Percentiles rank a stretch among this genome's conserved stretches.
Evolutionary conservation across 2,797 vertebrate species (phyloP).

Genomic region (Mus caroli): DNA sequence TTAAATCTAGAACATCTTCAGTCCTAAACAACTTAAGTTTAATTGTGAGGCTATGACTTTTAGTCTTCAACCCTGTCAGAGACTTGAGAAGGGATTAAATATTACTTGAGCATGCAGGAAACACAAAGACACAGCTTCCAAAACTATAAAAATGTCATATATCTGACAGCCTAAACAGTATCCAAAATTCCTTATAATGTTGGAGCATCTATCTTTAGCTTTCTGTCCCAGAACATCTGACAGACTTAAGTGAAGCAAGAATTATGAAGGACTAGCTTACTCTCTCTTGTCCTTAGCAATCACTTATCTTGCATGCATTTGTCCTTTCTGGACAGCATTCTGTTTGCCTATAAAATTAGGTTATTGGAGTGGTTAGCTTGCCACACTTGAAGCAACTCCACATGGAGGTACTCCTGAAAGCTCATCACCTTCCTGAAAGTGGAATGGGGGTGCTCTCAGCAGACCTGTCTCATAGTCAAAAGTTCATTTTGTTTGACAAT

Average conservation of each 20-base stretch:
- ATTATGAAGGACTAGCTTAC: background rate
- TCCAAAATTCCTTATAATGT: background rate
- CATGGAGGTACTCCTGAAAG: too few relatives aligned
- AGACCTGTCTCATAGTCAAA: background rate
- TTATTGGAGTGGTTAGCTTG: background rate
- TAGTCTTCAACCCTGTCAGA: background rate
- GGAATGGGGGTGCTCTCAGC: background rate
- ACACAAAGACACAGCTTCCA: background rate
- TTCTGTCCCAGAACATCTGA: background rate
- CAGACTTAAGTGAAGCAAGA: background rate
- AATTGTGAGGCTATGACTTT: background rate
- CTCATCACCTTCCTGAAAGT: background rate
- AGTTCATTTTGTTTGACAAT: conserved; percentile 27
- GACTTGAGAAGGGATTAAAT: background rate
- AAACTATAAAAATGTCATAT: background rate
- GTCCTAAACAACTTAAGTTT: background rate
- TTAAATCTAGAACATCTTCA: background rate
- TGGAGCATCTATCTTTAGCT: background rate
- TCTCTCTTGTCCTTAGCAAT: background rate
- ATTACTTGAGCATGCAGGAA: background rate
- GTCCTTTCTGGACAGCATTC: background rate
- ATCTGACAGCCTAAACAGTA: background rate
- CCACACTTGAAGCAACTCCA: background rate
- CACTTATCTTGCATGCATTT: background rate
- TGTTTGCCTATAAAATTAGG: background rate